phyloP scores from a whole-genome alignment of 2,113 vertebrate genomes.

The Petrocephalus microphthalmus region DNA sequence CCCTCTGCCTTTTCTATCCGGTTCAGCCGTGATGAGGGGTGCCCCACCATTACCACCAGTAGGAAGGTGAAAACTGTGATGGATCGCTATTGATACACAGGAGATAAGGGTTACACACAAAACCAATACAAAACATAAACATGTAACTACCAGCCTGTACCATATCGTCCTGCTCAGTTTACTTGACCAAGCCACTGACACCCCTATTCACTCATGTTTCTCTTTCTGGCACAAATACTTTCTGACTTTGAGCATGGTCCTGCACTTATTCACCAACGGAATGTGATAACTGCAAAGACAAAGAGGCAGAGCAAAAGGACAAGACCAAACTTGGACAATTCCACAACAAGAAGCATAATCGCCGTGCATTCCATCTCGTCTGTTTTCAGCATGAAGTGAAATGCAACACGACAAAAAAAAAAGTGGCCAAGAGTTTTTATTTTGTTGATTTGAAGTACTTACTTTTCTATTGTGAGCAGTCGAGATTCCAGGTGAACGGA shows the following conservation, averaged over 20 bases:
- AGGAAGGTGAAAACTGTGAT: slow-evolving; percentile 46
- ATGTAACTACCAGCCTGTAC: slow-evolving; percentile 3
- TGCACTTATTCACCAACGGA: not conserved
- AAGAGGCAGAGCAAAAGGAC: not conserved
- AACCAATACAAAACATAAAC: not conserved
- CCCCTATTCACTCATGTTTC: slow-evolving; percentile 28
- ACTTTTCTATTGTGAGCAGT: not conserved
- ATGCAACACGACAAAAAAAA: not conserved
- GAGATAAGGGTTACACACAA: slow-evolving; percentile 21
- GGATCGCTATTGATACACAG: not conserved
- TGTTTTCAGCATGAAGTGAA: not conserved
- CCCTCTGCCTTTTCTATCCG: too few relatives aligned
- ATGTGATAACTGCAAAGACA: not conserved
- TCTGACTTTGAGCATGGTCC: not conserved
- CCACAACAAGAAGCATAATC: not conserved
- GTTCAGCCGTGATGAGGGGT: slow-evolving; percentile 51
- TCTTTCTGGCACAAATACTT: slow-evolving; percentile 16
- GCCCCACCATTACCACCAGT: slow-evolving; percentile 58
- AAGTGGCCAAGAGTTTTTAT: not conserved
- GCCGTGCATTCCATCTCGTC: slow-evolving; percentile 42
- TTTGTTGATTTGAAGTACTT: not conserved
- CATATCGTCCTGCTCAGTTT: not conserved
- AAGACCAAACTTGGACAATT: slow-evolving; percentile 33
- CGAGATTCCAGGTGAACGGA: not conserved
- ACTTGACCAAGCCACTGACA: slow-evolving; percentile 2